Conservation (phyloP, 2,888 invertebrate genomes). For the Tiliacea aurago region DNA sequence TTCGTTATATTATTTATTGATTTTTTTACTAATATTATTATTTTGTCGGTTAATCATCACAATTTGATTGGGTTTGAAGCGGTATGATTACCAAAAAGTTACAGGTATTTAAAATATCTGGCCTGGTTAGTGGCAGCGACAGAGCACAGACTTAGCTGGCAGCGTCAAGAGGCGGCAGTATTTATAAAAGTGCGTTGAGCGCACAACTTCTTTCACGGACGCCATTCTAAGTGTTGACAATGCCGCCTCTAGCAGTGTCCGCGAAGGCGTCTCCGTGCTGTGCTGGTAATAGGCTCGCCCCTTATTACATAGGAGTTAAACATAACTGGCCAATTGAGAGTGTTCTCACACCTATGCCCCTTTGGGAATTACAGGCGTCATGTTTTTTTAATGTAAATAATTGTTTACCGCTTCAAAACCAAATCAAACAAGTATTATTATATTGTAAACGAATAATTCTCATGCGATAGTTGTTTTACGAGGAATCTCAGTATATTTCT, state of each 20-base stretch:
- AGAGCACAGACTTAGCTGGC: not conserved
- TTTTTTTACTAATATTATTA: conserved; percentile 58
- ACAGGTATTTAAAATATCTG: not conserved
- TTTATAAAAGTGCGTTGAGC: not conserved
- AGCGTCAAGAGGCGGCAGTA: not conserved
- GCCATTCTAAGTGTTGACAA: not conserved
- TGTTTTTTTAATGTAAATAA: not conserved
- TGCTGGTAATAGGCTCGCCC: not conserved
- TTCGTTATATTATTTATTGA: conserved; percentile 75
- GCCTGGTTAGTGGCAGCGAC: not conserved
- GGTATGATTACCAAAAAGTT: conserved; percentile 2
- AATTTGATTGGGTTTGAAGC: conserved; percentile 42
- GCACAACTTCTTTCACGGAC: not conserved
- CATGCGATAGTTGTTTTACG: conserved; percentile 29
- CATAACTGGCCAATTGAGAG: not conserved
- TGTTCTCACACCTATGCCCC: not conserved
- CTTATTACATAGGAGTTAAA: not conserved
- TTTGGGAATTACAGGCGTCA: not conserved
- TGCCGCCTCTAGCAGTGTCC: not conserved
- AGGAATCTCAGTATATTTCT: conserved; percentile 52
- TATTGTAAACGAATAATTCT: conserved; percentile 43
- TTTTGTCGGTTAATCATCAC: conserved; percentile 65
- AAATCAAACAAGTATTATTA: conserved; percentile 54
- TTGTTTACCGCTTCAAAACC: conserved; percentile 34
- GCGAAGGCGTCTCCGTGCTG: not conserved